Conservation (phyloP, 2,113 vertebrate species). For the Gymnarchus niloticus region DNA sequence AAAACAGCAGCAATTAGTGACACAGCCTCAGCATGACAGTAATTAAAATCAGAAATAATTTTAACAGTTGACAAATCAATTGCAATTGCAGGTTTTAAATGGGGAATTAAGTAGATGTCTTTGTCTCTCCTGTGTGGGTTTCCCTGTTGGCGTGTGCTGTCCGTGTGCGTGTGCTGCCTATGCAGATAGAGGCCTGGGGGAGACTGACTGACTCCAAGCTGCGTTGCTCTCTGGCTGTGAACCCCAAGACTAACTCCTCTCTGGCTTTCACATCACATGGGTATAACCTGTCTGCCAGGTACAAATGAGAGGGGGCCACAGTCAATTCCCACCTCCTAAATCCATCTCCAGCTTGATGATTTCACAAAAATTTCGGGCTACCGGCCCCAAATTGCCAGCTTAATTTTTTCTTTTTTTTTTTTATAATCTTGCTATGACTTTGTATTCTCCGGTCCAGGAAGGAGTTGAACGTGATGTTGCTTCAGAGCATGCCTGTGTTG, state of each 20-base stretch:
- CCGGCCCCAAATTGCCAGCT: neutral
- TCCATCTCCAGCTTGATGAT: neutral
- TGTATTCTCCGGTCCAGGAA: slow-evolving; percentile 56
- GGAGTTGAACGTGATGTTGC: slow-evolving; percentile 61
- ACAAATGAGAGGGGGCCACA: slow-evolving; percentile 5
- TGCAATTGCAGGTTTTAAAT: neutral
- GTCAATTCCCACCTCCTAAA: neutral
- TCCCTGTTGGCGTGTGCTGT: neutral
- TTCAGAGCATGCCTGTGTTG: slow-evolving; percentile 61
- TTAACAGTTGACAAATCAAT: neutral
- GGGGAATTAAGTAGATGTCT: neutral
- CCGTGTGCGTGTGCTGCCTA: too few species aligned
- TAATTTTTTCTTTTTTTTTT: neutral
- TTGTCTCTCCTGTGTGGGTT: neutral
- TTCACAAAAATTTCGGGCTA: neutral
- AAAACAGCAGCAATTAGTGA: neutral
- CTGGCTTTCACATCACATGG: slow-evolving; percentile 62
- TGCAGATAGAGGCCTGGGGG: slow-evolving; percentile 59
- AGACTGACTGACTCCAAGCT: slow-evolving; percentile 59
- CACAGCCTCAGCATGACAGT: neutral
- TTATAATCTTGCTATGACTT: neutral
- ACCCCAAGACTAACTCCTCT: slow-evolving; percentile 57
- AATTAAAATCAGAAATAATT: neutral
- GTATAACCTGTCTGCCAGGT: slow-evolving; percentile 61
- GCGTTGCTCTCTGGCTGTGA: slow-evolving; percentile 60